A percentile compares a stretch with the other conserved stretches of the same genome.
Conservation (phyloP, 2,797 vertebrate genomes). For the Acrocephalus scirpaceus region DNA sequence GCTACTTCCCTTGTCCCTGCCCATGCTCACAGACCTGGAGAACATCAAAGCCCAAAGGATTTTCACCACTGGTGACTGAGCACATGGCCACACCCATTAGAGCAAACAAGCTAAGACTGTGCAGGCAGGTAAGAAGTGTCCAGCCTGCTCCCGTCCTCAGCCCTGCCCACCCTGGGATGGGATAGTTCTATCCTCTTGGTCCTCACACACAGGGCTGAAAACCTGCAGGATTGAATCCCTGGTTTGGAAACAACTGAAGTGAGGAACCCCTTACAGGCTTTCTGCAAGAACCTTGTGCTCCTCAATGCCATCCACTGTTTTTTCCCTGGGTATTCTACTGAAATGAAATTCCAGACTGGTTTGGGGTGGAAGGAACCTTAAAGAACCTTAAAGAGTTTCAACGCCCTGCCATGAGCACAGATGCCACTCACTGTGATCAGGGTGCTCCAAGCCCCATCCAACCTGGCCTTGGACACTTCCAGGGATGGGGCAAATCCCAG, state of each 20-base stretch:
- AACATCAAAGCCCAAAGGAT: not conserved
- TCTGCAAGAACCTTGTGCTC: not conserved
- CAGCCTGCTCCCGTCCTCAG: not conserved
- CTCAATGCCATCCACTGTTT: rapidly evolving
- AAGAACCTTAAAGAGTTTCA: not conserved
- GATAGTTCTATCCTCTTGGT: not conserved
- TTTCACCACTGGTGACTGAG: not conserved
- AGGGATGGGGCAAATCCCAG: not conserved
- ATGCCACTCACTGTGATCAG: not conserved
- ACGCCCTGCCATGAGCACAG: not conserved
- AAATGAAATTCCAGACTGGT: not conserved
- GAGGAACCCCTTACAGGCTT: not conserved
- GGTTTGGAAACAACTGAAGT: not conserved
- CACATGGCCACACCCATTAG: rapidly evolving
- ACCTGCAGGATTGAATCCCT: not conserved
- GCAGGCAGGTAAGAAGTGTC: not conserved
- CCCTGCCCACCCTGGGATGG: not conserved
- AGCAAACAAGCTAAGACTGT: not conserved
- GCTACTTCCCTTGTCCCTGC: not conserved
- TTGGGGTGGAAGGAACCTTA: not conserved
- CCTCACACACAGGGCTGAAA: not conserved
- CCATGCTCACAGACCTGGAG: not conserved
- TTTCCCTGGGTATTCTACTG: not conserved
- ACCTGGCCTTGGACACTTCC: not conserved
- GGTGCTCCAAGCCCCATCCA: not conserved